Conservation (phyloP, 1,140 invertebrate genomes). For the Muscidifurax raptorellus region DNA sequence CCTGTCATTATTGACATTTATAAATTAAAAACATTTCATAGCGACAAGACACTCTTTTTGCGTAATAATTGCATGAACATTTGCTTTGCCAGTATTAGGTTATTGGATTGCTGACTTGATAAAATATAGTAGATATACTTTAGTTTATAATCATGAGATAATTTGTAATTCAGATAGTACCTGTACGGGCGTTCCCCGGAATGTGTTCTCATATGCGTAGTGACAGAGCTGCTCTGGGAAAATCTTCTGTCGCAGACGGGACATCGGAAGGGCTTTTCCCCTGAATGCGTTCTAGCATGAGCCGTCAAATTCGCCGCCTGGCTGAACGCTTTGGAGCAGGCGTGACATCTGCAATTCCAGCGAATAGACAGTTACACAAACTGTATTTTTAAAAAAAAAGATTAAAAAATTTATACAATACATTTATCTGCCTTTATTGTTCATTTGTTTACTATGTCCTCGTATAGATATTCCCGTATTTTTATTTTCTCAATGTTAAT, state of each 20-base stretch:
- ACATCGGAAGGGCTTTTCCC: slow-evolving; percentile 92
- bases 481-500: not conserved
- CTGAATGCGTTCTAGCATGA: slow-evolving; percentile 81
- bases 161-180: slow-evolving; percentile 55
- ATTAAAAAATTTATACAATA: slow-evolving; percentile 3
- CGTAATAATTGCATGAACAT: not conserved
- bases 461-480: not conserved
- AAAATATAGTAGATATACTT: not conserved
- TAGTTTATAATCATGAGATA: slow-evolving; percentile 2
- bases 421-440: not conserved
- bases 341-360: slow-evolving; percentile 75
- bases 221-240: slow-evolving; percentile 96
- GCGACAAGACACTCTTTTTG: not conserved
- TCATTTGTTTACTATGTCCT: not conserved
- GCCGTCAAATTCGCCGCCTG: slow-evolving; percentile 77
- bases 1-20: not conserved
- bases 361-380: slow-evolving; percentile 23
- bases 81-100: not conserved
- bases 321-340: slow-evolving; percentile 79
- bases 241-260: slow-evolving; percentile 96
- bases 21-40: not conserved
- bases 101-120: not conserved
- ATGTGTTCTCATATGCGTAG: slow-evolving; percentile 97
- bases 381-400: slow-evolving; percentile 2
- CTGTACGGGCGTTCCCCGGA: slow-evolving; percentile 97